Percentiles rank a stretch among this genome's conserved stretches.
These are phyloP conservation scores for Chaetodon trifascialis DNA, from an alignment of 2,113 vertebrate species.

Conservation along the genomic window DNA sequence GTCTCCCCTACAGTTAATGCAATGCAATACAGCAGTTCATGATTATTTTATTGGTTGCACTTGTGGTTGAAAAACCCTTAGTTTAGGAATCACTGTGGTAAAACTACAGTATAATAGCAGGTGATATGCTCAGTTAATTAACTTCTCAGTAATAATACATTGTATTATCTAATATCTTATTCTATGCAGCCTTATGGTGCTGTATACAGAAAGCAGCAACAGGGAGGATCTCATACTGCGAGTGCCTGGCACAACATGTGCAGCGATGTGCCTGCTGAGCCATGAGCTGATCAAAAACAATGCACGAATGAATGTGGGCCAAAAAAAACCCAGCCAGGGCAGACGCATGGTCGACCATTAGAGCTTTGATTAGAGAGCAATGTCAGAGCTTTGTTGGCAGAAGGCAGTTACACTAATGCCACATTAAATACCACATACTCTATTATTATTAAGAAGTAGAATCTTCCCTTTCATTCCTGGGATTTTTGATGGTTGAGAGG, in stretches of 20 bases:
- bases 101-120: background rate
- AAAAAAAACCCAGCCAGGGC: background rate
- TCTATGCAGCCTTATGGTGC: background rate
- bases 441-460: background rate
- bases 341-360: slow-evolving; percentile 21
- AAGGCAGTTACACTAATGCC: background rate
- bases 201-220: background rate
- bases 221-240: slow-evolving; percentile 29
- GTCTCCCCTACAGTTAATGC: too few species aligned
- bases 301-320: slow-evolving; percentile 39
- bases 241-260: slow-evolving; percentile 38
- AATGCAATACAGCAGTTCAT: background rate
- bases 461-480: background rate
- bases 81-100: background rate
- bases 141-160: slow-evolving; percentile 35
- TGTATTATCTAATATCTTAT: background rate
- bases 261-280: slow-evolving; percentile 40
- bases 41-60: background rate
- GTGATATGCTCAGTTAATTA: background rate
- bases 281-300: slow-evolving; percentile 53
- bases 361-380: slow-evolving; percentile 22
- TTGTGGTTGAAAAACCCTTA: background rate
- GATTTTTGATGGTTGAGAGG: background rate
- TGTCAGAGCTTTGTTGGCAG: slow-evolving; percentile 1
- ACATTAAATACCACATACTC: background rate